Base-by-base conservation (phyloP, 2,888 invertebrate genomes). In the Girardia tigrina region DNA sequence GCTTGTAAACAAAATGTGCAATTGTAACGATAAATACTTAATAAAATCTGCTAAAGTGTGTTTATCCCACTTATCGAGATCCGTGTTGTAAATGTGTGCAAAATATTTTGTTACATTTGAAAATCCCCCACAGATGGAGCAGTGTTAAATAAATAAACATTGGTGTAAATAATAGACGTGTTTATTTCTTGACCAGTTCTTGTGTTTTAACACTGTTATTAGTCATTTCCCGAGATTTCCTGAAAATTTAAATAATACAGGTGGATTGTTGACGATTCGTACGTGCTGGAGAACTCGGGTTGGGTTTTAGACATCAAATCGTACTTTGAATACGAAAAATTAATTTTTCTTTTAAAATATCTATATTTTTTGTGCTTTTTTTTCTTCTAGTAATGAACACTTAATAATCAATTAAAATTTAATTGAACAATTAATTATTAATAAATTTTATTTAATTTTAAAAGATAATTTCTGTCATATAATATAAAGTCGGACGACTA, bases 11-110 rank as follows among this genome's bases (percentile, higher is more conserved):
- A 56, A 56, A 36, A 36, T 36, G 16, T 56, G 23, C 20, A 56
- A 56, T 56, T 56, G 56, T 56, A 56, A 56, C 56, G 56, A 56
- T 56, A 56, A 56, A 56, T 56, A 56, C 56, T 56, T 56, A 56
- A 56, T 56, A 56, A 56, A 56, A 56, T 56, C 4, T 56, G 56
- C 23, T 56, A 20, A 23, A 20, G 23, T 56, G 56, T 56, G 56
- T 56, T 56, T 56, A 56, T 56, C 56, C n/a, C n/a, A 56, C 56
- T 56, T 56, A n/a, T 56, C 56, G 56, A n/a, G n/a, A 56, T 56
- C 56, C n/a, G 56, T 4, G n/a, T n/a, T 56, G 56, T 56, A 36
- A 12, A 12, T 36, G 56, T 56, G 56, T 56, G 56, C n/a, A 56
- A 4, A 56, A 56, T 56, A 56, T 56, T 56, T 56, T 56, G 56